Conservation (phyloP, 2,888 invertebrate genomes). For the Lypha dubia region DNA sequence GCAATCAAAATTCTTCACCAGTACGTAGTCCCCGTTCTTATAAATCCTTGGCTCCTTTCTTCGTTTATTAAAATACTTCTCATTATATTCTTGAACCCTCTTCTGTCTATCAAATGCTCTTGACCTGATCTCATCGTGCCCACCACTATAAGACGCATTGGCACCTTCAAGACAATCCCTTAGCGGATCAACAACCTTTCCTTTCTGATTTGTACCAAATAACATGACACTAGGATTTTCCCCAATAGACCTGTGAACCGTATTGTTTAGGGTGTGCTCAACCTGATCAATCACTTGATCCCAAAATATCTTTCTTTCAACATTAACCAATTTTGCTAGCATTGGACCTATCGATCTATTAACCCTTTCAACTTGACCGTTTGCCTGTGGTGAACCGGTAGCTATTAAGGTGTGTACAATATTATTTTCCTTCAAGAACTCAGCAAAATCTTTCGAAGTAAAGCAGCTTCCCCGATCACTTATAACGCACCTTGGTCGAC, state of each 20-base stretch:
- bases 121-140: conserved; percentile 6
- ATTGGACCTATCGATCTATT: conserved; percentile 52
- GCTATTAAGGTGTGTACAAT: neutral
- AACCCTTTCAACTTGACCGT: conserved; percentile 62
- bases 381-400: too few species aligned
- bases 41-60: conserved; percentile 27
- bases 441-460: too few species aligned
- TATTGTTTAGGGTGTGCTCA: conserved; percentile 58
- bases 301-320: conserved; percentile 40
- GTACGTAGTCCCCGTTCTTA: conserved; percentile 44
- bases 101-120: conserved; percentile 26
- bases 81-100: conserved; percentile 20
- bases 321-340: too few species aligned
- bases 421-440: too few species aligned
- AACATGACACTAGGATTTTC: conserved; percentile 61
- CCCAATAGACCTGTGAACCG: conserved; percentile 50
- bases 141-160: neutral
- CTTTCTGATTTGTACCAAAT: conserved; percentile 54
- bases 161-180: conserved; percentile 24
- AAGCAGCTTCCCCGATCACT: too few species aligned
- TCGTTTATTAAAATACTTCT: conserved; percentile 12
- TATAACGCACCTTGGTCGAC: too few species aligned
- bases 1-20: conserved; percentile 49
- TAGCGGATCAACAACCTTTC: conserved; percentile 19
- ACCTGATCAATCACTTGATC: conserved; percentile 50